Conservation (phyloP, 2,888 invertebrate species). For the Molorchus minor region DNA sequence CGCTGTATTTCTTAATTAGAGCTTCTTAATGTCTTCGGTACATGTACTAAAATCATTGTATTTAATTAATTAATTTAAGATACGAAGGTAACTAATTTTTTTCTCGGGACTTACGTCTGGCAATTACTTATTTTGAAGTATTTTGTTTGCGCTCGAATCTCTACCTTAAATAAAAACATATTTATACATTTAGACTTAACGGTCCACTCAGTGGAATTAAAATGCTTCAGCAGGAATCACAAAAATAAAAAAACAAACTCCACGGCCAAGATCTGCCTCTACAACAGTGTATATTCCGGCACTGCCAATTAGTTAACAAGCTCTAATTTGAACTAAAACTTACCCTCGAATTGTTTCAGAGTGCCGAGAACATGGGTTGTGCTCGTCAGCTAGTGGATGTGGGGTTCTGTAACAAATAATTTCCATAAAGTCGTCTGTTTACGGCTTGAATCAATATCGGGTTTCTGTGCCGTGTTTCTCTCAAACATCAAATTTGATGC, state of each 20-base stretch:
- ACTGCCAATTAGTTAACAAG: conserved; percentile 12
- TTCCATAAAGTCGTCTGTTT: conserved; percentile 14
- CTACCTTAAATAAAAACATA: neutral
- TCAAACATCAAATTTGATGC: neutral
- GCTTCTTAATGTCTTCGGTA: too few species aligned
- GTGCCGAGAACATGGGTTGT: neutral
- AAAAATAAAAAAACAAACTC: neutral
- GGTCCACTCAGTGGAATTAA: neutral
- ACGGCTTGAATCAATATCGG: neutral
- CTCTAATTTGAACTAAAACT: conserved; percentile 15
- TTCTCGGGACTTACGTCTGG: too few species aligned
- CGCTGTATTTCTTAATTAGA: too few species aligned
- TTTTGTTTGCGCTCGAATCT: neutral
- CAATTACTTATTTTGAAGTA: neutral
- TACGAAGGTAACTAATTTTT: too few species aligned
- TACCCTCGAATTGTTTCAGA: conserved; percentile 7
- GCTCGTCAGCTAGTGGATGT: conserved; percentile 6
- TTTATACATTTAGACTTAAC: neutral
- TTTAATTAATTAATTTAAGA: too few species aligned
- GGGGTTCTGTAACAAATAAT: conserved; percentile 12
- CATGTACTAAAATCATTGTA: too few species aligned
- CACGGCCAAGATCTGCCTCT: neutral
- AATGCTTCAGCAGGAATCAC: neutral
- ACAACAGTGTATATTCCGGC: too few species aligned
- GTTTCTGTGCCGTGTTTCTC: neutral